A percentile compares a stretch with the other conserved stretches of the same genome.
Evolutionary conservation across 2,113 vertebrate genomes (phyloP).

Genomic region (Eulemur macaco): DNA sequence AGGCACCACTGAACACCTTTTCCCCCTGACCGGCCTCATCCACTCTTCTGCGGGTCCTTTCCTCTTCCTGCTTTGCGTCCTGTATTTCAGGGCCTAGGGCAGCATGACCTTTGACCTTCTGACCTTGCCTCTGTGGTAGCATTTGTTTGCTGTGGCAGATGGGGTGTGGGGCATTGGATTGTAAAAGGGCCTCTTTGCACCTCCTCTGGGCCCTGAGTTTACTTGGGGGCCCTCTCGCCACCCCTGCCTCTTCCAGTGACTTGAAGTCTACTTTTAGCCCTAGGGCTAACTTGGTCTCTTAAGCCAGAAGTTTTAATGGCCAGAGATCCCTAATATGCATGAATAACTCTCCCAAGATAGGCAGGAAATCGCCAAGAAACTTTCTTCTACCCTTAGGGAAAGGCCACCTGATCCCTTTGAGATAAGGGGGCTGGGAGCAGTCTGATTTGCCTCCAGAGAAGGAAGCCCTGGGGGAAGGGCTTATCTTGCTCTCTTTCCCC

Average conservation of each 20-base stretch:
- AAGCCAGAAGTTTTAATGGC: neutral
- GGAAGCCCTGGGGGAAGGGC: neutral
- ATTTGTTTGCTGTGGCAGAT: neutral
- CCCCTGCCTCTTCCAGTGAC: neutral
- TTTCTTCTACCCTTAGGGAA: neutral
- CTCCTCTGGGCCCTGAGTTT: neutral
- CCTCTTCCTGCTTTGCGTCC: neutral
- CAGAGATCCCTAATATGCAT: neutral
- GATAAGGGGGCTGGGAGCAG: neutral
- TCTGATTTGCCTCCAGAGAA: neutral
- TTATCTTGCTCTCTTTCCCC: neutral
- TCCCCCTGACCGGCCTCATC: neutral
- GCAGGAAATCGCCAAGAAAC: slow-evolving; percentile 22
- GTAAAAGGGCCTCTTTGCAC: neutral
- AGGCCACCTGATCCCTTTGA: neutral
- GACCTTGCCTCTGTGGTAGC: neutral
- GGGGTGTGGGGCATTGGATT: too few species aligned
- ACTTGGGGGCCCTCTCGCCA: neutral
- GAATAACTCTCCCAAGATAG: neutral
- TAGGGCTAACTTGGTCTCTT: neutral
- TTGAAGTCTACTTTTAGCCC: neutral
- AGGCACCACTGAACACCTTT: too few species aligned
- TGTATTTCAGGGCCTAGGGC: neutral
- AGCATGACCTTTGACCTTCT: neutral
- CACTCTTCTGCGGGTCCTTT: neutral